A percentile compares a stretch with the other conserved stretches of the same genome.
phyloP scores from a whole-genome alignment of 2,888 invertebrate genomes.

The Papilio demoleus region DNA sequence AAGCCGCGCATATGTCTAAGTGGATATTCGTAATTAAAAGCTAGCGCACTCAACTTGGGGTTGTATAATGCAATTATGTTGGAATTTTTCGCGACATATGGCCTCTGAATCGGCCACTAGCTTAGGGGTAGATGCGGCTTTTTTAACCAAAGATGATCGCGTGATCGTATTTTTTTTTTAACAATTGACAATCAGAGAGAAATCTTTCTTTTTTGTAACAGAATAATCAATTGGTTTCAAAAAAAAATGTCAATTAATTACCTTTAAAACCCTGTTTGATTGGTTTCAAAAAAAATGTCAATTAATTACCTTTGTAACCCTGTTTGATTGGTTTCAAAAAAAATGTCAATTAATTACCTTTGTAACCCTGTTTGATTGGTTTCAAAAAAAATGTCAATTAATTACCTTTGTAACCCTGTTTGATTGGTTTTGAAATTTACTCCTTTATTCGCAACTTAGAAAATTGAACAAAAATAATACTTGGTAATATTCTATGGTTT shows the following conservation, averaged over 20 bases:
- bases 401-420: too few species aligned
- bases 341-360: too few species aligned
- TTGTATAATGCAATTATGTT: conserved; percentile 80
- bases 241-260: too few species aligned
- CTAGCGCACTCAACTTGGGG: conserved; percentile 70
- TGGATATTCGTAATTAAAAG: conserved; percentile 80
- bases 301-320: too few species aligned
- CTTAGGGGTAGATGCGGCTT: conserved; percentile 59
- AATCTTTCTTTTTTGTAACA: not conserved
- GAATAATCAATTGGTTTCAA: too few species aligned
- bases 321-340: too few species aligned
- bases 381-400: too few species aligned
- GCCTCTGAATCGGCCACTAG: conserved; percentile 58
- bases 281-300: too few species aligned
- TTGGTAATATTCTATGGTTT: conserved; percentile 49
- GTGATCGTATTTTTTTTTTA: conserved; percentile 28
- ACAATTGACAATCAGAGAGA: conserved; percentile 8
- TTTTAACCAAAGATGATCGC: conserved; percentile 35
- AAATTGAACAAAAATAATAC: conserved; percentile 27
- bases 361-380: too few species aligned
- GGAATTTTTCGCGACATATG: conserved; percentile 83
- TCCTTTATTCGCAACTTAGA: not conserved
- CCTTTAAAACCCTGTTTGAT: too few species aligned
- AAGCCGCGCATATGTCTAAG: conserved; percentile 76
- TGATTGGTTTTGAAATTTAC: not conserved